These are phyloP conservation scores for Peromyscus maniculatus DNA, from an alignment of 2,113 vertebrate genomes.

Conservation along the genomic window DNA sequence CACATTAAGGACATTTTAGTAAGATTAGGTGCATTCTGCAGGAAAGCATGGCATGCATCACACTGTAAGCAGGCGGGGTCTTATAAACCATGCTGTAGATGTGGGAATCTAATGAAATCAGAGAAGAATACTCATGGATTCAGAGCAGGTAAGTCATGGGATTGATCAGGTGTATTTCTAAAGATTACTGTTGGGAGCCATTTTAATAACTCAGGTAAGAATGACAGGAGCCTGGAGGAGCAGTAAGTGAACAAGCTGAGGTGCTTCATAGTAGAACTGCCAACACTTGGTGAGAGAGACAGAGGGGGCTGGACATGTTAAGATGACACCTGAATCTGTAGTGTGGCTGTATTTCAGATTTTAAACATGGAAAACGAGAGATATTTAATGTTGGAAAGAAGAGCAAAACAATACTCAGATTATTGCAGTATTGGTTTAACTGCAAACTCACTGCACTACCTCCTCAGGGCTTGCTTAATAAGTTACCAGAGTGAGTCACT, in stretches of 20 bases:
- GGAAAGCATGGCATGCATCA: background rate
- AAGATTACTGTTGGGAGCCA: background rate
- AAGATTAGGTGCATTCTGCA: background rate
- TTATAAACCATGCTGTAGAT: background rate
- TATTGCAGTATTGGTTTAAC: slow-evolving; percentile 8
- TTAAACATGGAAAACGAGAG: slow-evolving; percentile 16
- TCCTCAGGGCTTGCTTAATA: background rate
- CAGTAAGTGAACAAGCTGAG: background rate
- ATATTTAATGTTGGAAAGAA: slow-evolving; percentile 18
- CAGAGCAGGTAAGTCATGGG: background rate
- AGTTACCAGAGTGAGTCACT: background rate
- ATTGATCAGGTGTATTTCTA: background rate
- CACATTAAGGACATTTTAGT: background rate
- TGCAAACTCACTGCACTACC: background rate
- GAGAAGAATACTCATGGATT: background rate
- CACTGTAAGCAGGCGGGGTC: background rate
- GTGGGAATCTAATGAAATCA: background rate
- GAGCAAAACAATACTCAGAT: background rate
- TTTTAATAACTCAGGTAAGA: slow-evolving; percentile 13
- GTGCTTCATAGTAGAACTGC: background rate
- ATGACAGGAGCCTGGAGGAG: background rate
- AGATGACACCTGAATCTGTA: background rate
- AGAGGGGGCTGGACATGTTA: background rate
- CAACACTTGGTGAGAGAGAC: background rate
- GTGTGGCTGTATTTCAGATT: background rate